Percentiles rank a stretch among this genome's conserved stretches.
phyloP scores from a whole-genome alignment of 1,140 invertebrate genomes.

The Drosophila ananassae region DNA sequence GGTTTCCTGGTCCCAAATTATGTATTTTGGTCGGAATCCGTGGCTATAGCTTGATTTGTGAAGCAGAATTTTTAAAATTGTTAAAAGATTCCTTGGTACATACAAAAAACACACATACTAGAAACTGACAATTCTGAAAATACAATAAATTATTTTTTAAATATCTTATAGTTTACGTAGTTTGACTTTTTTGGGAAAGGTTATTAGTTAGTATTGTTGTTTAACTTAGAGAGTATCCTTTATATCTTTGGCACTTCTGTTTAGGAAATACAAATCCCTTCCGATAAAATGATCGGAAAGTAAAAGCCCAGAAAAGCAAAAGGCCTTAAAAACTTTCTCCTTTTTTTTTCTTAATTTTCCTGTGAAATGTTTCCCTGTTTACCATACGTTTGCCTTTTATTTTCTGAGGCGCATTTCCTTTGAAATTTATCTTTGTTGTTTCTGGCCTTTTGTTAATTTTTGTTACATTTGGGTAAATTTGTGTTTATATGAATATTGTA shows the following conservation, averaged over 20 bases:
- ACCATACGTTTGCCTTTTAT: slow-evolving; percentile 30
- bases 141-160: too few relatives aligned
- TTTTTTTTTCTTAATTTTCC: slow-evolving; percentile 52
- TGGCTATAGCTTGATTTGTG: not conserved
- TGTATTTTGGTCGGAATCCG: not conserved
- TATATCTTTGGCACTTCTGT: too few relatives aligned
- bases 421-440: slow-evolving; percentile 76
- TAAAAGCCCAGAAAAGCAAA: not conserved
- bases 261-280: not conserved
- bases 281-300: not conserved
- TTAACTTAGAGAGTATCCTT: too few relatives aligned
- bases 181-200: too few relatives aligned
- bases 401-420: slow-evolving; percentile 69
- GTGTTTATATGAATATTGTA: slow-evolving; percentile 34
- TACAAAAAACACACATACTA: too few relatives aligned
- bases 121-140: not conserved
- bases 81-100: not conserved
- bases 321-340: slow-evolving; percentile 57
- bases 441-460: slow-evolving; percentile 55
- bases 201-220: too few relatives aligned
- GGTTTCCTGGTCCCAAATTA: not conserved
- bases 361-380: slow-evolving; percentile 7
- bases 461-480: slow-evolving; percentile 48
- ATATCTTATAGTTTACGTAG: too few relatives aligned
- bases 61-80: not conserved